phyloP scores from a whole-genome alignment of 53 echinoderm and acorn worm species.

The Temnopleurus reevesii region DNA sequence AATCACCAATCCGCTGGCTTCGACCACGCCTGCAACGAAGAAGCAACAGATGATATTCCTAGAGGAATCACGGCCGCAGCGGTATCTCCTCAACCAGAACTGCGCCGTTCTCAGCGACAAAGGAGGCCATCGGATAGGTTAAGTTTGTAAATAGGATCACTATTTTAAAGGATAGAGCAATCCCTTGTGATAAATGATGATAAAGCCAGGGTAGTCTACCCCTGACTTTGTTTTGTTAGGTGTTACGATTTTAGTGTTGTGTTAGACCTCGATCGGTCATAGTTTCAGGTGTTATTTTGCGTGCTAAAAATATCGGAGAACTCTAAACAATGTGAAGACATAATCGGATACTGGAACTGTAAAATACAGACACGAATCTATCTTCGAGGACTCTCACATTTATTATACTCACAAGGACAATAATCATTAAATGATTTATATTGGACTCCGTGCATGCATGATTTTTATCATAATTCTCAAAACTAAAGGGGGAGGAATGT shows the following conservation, averaged over 20 bases:
- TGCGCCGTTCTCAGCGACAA: conserved; percentile 29
- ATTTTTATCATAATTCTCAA: too few species aligned
- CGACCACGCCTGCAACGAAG: background rate
- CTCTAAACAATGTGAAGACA: too few species aligned
- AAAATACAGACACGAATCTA: too few species aligned
- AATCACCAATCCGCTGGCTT: background rate
- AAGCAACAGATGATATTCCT: background rate
- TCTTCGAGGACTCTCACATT: too few species aligned
- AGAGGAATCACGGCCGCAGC: background rate
- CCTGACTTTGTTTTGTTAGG: conserved; percentile 24
- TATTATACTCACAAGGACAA: too few species aligned
- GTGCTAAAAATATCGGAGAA: too few species aligned
- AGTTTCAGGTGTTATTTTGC: too few species aligned
- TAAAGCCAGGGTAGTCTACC: background rate
- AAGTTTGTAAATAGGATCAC: conserved; percentile 19
- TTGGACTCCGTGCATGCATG: too few species aligned
- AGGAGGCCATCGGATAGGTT: conserved; percentile 39
- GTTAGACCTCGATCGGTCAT: too few species aligned
- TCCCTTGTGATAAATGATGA: conserved; percentile 12
- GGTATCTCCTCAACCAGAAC: background rate
- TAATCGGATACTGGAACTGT: too few species aligned
- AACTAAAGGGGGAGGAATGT: too few species aligned
- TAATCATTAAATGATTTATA: too few species aligned
- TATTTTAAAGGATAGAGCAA: conserved; percentile 7
- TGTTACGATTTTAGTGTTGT: conserved; percentile 13